Percentiles rank a stretch among this genome's conserved stretches.
Conservation (phyloP, 2,797 vertebrate species). For the Yasuhikotakia modesta region DNA sequence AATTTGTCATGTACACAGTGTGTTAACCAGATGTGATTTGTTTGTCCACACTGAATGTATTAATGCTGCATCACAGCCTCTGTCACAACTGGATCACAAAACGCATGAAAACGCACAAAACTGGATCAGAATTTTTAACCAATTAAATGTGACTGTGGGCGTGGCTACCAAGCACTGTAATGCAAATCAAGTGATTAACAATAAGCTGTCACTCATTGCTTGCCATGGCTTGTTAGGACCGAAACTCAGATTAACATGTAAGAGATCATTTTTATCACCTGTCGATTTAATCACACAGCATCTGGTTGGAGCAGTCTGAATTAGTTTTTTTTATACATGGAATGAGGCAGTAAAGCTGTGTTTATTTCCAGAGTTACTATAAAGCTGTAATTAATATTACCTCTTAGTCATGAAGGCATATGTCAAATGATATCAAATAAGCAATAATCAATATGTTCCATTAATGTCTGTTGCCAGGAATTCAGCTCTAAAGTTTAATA, state of each 20-base stretch:
- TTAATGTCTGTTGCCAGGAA: not conserved
- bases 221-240: not conserved
- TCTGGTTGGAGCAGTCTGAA: not conserved
- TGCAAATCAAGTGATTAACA: not conserved
- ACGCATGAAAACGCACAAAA: not conserved
- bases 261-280: not conserved
- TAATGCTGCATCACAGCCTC: not conserved
- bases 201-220: too few species aligned
- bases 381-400: conserved; percentile 7
- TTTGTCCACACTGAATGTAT: not conserved
- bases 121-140: not conserved
- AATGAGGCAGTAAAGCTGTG: conserved; percentile 9
- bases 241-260: not conserved
- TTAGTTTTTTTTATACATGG: not conserved
- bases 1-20: not conserved
- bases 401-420: conserved; percentile 20
- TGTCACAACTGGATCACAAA: too few species aligned
- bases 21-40: not conserved
- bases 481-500: conserved; percentile 4
- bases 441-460: not conserved
- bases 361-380: not conserved
- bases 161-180: not conserved
- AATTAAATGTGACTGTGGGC: not conserved
- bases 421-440: not conserved
- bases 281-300: not conserved